phyloP scores from a whole-genome alignment of 2,113 vertebrate species.

The Lathamus discolor region DNA sequence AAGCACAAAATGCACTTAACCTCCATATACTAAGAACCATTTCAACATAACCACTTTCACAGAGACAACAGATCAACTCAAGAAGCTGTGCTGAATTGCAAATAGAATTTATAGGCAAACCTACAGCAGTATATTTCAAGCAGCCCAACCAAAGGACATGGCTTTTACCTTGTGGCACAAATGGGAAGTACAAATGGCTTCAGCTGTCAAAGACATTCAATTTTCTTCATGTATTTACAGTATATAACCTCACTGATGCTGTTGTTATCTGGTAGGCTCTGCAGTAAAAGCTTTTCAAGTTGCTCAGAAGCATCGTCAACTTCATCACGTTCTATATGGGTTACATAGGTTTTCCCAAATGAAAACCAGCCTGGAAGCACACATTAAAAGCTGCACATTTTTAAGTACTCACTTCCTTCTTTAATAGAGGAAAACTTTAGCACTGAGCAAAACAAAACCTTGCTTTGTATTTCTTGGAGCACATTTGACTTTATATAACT shows the following conservation, averaged over 20 bases:
- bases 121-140: not conserved
- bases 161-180: not conserved
- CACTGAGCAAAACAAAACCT: not conserved
- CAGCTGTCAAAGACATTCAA: not conserved
- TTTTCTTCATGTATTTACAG: not conserved
- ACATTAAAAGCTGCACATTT: not conserved
- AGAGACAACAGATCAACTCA: not conserved
- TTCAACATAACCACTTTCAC: not conserved
- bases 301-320: not conserved
- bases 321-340: not conserved
- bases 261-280: not conserved
- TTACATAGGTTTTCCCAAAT: not conserved
- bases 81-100: not conserved
- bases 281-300: not conserved
- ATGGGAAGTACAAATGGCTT: not conserved
- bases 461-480: not conserved
- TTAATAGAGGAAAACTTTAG: not conserved
- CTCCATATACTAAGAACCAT: not conserved
- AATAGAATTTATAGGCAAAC: not conserved
- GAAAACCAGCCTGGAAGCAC: not conserved
- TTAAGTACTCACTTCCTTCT: not conserved
- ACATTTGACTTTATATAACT: not conserved
- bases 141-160: not conserved
- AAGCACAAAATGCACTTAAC: not conserved
- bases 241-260: not conserved